Percentiles rank a stretch among this genome's conserved stretches.
Conservation (phyloP, 2,113 vertebrate species). For the Rynchops niger region DNA sequence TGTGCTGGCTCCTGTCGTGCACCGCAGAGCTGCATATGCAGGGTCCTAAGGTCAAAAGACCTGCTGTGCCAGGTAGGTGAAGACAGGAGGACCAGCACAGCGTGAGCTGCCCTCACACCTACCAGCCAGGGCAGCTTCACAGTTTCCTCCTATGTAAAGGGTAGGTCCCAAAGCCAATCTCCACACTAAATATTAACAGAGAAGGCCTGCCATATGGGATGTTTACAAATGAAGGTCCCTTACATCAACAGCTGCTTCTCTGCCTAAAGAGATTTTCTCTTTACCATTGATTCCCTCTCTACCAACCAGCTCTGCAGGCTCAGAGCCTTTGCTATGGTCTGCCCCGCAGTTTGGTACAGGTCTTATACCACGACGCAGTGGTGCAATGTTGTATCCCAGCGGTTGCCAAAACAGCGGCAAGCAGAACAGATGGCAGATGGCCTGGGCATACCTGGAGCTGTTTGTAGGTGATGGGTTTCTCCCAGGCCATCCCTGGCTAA, state of each 20-base stretch:
- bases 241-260: background rate
- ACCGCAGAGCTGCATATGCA: background rate
- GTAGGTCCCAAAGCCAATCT: background rate
- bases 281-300: background rate
- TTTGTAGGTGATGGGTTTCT: background rate
- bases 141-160: background rate
- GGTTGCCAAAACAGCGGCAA: background rate
- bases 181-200: background rate
- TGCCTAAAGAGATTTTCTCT: background rate
- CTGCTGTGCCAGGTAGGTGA: background rate
- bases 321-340: background rate
- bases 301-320: background rate
- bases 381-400: background rate
- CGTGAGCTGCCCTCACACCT: background rate
- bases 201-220: background rate
- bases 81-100: background rate
- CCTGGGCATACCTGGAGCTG: background rate
- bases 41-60: background rate
- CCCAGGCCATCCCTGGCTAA: background rate
- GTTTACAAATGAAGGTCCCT: background rate
- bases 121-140: background rate
- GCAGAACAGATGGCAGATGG: background rate
- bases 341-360: background rate
- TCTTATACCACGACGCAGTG: rapidly evolving
- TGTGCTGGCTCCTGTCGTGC: background rate